Percentiles rank a stretch among this genome's conserved stretches.
Conservation (phyloP, 2,888 invertebrate genomes). For the Lepidonotus clava region DNA sequence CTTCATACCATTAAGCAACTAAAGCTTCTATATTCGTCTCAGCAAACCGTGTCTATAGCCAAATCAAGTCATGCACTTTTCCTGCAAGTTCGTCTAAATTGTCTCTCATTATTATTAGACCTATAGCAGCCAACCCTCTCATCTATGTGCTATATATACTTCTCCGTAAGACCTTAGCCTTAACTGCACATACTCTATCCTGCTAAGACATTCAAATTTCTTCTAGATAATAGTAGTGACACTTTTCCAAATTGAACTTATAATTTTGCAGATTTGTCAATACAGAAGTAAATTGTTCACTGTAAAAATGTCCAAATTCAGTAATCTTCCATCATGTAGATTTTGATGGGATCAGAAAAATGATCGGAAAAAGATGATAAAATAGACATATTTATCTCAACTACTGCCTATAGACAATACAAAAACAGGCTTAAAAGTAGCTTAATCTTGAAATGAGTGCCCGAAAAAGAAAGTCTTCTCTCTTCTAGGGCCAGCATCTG, state of each 20-base stretch:
- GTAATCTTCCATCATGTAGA: too few species aligned
- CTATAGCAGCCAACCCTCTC: not conserved
- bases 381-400: too few species aligned
- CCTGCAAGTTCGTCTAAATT: slow-evolving; percentile 50
- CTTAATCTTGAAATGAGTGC: slow-evolving; percentile 44
- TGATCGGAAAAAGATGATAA: too few species aligned
- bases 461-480: slow-evolving; percentile 31
- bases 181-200: slow-evolving; percentile 24
- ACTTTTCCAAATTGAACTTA: not conserved
- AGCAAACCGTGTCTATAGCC: slow-evolving; percentile 45
- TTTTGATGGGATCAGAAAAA: too few species aligned
- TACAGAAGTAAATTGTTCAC: too few species aligned
- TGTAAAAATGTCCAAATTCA: too few species aligned
- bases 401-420: too few species aligned
- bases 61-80: slow-evolving; percentile 42
- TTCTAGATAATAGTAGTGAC: too few species aligned
- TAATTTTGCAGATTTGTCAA: too few species aligned
- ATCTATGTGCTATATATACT: slow-evolving; percentile 27
- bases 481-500: slow-evolving; percentile 7
- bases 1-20: slow-evolving; percentile 51
- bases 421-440: too few species aligned
- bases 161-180: slow-evolving; percentile 20
- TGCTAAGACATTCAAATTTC: too few species aligned
- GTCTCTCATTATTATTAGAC: slow-evolving; percentile 27
- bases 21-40: slow-evolving; percentile 36